Base-by-base conservation (phyloP, 2,888 invertebrate genomes). In the Erynnis tages region DNA sequence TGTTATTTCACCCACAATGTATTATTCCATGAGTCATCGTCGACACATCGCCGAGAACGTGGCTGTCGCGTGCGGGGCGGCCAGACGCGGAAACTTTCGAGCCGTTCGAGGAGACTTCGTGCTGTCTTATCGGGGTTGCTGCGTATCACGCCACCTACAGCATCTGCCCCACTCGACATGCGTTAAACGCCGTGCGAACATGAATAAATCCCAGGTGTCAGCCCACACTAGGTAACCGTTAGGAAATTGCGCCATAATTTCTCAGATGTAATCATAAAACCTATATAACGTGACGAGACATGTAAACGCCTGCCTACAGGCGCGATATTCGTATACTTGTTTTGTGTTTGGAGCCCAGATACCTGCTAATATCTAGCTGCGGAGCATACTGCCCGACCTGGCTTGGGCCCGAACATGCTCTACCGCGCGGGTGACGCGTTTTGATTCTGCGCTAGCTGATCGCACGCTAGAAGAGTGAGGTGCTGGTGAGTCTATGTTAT, bases 21-120 rank as follows among this genome's bases (percentile, higher is more conserved):
- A 82, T 84, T 86, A 85, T 89, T 88, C 85, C 89, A 89, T 89
- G 88, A 87, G 82, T 81, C 87, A 82, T 73, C 86, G 71, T 67
- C 81, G 71, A 67, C 73, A 64, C 79, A 67, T 63, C n/a, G n/a
- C 78, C 82, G 76, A 75, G 82, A 77, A 62, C 67, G 71, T 72
- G 66, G 67, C 77, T 67, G 76, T 69, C 64, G 69, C 69, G 68
- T 65, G 69, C 69, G 68, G 65, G 66, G 73, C 63, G 76, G 70
- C 70, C 74, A 69, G 71, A 71, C 67, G 70, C 76, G 69, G 66
- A 73, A 70, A 66, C 72, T 68, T 74, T 65, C 59, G 56, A 59
- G 69, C 71, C 66, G 62, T 47, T 54, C 41, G 53, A 58, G 56
- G 52, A 55, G 61, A 32, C 55, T 53, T 16, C 62, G 41, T 55